Conservation (phyloP, 1,140 invertebrate genomes). For the Macrobrachium rosenbergii region DNA sequence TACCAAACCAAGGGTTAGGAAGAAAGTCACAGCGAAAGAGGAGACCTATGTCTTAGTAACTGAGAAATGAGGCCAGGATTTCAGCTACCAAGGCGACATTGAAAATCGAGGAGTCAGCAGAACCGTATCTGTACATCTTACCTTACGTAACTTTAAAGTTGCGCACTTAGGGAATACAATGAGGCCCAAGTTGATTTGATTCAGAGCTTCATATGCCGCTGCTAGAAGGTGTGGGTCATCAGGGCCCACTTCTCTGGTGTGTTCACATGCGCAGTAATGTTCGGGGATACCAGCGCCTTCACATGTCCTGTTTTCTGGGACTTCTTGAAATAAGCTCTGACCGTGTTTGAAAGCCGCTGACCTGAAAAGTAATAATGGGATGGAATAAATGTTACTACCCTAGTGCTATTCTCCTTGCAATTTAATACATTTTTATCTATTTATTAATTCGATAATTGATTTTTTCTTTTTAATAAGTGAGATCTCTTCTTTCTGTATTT, state of each 20-base stretch:
- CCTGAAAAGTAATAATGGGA: background rate
- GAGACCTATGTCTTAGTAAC: too few species aligned
- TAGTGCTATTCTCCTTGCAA: too few species aligned
- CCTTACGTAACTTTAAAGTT: background rate
- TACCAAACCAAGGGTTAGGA: too few species aligned
- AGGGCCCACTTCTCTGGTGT: background rate
- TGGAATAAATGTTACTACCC: too few species aligned
- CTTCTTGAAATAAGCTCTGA: background rate
- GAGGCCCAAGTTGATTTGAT: constrained; percentile 1
- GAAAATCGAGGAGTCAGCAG: too few species aligned
- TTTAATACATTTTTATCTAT: too few species aligned
- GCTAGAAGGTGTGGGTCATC: background rate
- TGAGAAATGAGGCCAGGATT: too few species aligned
- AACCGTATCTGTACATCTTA: background rate
- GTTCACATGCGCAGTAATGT: background rate
- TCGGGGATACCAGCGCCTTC: background rate
- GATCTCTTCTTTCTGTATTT: too few species aligned
- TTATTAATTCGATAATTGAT: too few species aligned
- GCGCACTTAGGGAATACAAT: background rate
- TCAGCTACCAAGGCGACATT: too few species aligned
- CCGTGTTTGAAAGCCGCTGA: background rate
- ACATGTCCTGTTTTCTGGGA: background rate
- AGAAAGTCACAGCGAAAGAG: too few species aligned
- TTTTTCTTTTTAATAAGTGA: too few species aligned
- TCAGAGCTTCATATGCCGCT: background rate